Evolutionary conservation across 2,888 invertebrate species (phyloP), one percentile per base, ranked within the genome.

Genomic region (Thumatha senex): DNA sequence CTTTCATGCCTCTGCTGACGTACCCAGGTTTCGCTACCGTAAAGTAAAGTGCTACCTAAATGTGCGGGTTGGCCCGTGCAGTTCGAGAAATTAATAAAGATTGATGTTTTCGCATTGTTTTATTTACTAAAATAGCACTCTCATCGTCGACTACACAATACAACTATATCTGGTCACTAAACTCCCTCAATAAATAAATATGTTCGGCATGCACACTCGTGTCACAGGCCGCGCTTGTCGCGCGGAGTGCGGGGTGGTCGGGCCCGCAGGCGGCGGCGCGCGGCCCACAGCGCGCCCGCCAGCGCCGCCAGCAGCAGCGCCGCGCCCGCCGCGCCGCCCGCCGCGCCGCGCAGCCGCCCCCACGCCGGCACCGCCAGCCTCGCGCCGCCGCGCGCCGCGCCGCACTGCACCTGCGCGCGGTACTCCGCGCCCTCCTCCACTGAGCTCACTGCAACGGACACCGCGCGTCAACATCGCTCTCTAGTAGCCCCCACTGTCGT

Each of bases 401-500:
- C 94, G 71, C 96, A 95, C 56, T 93, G 80, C 52, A 97, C 96
- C 82, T 95, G 95, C 72, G 97, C 95, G 70, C 93, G 92, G 80
- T 97, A 97, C 46, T 90, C 92, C 67, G 92, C 93, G 61, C 96
- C 96, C 73, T 96, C 96, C 65, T 94, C 93, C 61, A 96, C 88
- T 59, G 93, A 92, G 67, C 93, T 93, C 63, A 97, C 95, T 94
- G 92, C 44, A 46, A 31, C 24, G 34, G 2, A 3, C 0, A 10
- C n/a, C 24, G 31, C 2, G 24, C 8, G 14, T n/a, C n/a, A n/a
- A n/a, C n/a, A n/a, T n/a, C n/a, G n/a, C n/a, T n/a, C n/a, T n/a
- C n/a, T n/a, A n/a, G n/a, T n/a, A n/a, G n/a, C n/a, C n/a, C n/a
- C n/a, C n/a, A n/a, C n/a, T n/a, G n/a, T n/a, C 14, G 10, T 7